phyloP scores from a whole-genome alignment of 2,113 vertebrate species.

The Balaeniceps rex region DNA sequence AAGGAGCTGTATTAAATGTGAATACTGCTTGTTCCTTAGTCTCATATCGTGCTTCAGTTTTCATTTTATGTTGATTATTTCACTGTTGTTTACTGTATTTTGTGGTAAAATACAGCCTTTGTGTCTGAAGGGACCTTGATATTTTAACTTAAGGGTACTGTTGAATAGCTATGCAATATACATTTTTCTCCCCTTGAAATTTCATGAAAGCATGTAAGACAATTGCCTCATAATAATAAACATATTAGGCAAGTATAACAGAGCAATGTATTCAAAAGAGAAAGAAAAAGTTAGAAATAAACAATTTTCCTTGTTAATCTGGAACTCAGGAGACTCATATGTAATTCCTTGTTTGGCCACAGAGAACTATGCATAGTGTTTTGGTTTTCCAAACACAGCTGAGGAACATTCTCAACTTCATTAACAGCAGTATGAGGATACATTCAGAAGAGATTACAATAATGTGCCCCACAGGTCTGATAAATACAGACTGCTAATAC shows the following conservation, averaged over 20 bases:
- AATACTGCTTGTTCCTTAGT: background rate
- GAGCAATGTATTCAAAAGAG: background rate
- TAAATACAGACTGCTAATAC: background rate
- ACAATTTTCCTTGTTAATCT: background rate
- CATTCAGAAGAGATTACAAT: background rate
- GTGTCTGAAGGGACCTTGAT: background rate
- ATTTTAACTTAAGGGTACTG: background rate
- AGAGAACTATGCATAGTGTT: background rate
- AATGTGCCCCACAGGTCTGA: background rate
- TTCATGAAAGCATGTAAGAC: background rate
- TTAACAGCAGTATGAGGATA: background rate
- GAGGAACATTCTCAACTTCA: background rate
- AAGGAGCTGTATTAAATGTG: background rate
- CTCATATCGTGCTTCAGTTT: background rate
- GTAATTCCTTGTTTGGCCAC: background rate
- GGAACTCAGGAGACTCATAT: background rate
- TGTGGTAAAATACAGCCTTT: background rate
- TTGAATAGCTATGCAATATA: background rate
- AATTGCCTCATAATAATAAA: background rate
- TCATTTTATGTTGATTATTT: background rate
- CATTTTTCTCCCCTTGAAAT: background rate
- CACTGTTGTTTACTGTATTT: background rate
- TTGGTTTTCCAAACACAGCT: background rate
- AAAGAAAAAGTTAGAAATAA: background rate
- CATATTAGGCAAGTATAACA: background rate